Evolutionary conservation across 2,888 invertebrate genomes (phyloP), one percentile per base, ranked within the genome.

Genomic region (Cetonia aurata): DNA sequence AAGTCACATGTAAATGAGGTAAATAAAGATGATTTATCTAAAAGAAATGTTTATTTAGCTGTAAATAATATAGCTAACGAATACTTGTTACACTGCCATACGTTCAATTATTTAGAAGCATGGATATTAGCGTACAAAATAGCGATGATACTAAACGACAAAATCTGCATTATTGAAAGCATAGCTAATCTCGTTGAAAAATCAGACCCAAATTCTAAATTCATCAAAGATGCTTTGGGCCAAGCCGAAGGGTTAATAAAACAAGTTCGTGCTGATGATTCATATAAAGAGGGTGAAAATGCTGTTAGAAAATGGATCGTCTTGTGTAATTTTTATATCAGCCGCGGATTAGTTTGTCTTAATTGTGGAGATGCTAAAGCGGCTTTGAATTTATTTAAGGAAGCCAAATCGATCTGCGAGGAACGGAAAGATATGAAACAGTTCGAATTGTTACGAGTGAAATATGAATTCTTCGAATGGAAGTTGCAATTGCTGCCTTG

Each of bases 1-100:
- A 62, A 66, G 41, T 62, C 25, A 50, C 73, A 19, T 46, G 67
- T 74, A 15, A 48, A 68, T 33, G n/a, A 37, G 3, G 15, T 33
- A 2, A 19, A 70, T 12, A 10, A 67, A 17, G 33, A 71, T 12
- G 9, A 70, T 13, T 50, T 75, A 25, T 59, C 67, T 10, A 46
- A 74, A 42, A 56, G 71, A n/a, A 72, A 75, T 12, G 15, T 75
- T 1, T 71, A 66, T 15, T 56, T 53, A 55, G 41, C 78, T 8
- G 67, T 79, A 10, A 70, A 72, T 52, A 75, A 75, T 44, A 74
- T 80, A 41, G 79, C 77, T 0, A 73, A 74, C 48, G 80, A 81
- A 73, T 81, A 76, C 71, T 74, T 77, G 50, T 55, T 80, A 57
- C 77, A 81, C 37, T 75, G 75, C 56, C 74, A 76, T 71, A 74